A percentile compares a stretch with the other conserved stretches of the same genome.
Conservation (phyloP, 2,888 invertebrate genomes). For the Malthinus seriepunctatus region DNA sequence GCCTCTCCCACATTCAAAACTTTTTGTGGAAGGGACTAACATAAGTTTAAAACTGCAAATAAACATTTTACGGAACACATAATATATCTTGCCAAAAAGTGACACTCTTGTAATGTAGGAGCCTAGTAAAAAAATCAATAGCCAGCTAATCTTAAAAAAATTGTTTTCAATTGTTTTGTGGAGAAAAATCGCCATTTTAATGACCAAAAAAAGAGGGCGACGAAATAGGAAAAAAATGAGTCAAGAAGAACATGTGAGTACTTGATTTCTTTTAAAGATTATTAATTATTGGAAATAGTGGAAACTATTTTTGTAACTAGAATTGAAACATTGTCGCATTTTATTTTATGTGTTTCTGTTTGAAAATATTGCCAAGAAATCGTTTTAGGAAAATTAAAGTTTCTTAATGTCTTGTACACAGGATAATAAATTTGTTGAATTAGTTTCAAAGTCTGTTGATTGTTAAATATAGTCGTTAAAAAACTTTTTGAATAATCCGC, state of each 20-base stretch:
- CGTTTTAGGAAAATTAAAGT: not conserved
- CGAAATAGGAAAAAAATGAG: no score
- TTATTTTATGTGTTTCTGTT: not conserved
- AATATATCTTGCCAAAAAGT: slow-evolving; percentile 28
- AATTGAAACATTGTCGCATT: not conserved
- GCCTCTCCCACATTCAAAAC: slow-evolving; percentile 28
- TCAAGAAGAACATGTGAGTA: no score
- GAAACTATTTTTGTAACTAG: not conserved
- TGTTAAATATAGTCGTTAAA: no score
- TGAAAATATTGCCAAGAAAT: not conserved
- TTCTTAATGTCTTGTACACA: no score
- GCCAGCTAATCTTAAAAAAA: slow-evolving; percentile 9
- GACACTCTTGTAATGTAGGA: slow-evolving; percentile 25
- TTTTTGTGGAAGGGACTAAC: slow-evolving; percentile 33
- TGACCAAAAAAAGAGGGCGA: no score
- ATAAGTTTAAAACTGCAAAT: slow-evolving; percentile 32
- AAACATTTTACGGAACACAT: slow-evolving; percentile 27
- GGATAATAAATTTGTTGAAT: no score
- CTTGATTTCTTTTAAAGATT: no score
- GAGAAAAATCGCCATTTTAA: no score
- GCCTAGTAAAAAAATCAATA: no score
- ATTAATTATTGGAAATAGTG: no score
- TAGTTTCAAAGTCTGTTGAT: no score
- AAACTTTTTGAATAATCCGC: no score
- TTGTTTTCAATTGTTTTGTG: not conserved